Base-by-base conservation (phyloP, 2,797 vertebrate species). In the Clarias pachynema region DNA sequence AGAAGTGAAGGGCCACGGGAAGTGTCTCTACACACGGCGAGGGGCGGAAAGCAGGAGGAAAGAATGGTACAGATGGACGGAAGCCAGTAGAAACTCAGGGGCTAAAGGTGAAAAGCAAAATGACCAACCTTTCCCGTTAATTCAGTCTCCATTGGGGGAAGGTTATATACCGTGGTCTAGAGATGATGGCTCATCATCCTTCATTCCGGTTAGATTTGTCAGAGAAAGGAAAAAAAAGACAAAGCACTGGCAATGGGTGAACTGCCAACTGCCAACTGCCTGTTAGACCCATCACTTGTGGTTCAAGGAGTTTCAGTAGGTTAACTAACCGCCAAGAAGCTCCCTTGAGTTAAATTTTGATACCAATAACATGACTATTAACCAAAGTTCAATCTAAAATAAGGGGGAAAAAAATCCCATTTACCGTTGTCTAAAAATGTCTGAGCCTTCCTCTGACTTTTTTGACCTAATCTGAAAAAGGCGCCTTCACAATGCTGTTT, bases 11-110 rank as follows among this genome's bases (percentile, higher is more conserved):
- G 93, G 91, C 93, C 91, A 65, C 34, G 89, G 87, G 85, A 94
- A 91, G 88, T 93, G 93, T 86, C 79, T 82, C 82, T 93, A 94
- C 93, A 62, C 81, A 82, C 81, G 93, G 90, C 86, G 89, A 91
- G 1, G 85, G 85, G 87, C 74, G 88, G 91, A 73, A 26, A 72
- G 79, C 59, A 22, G 86, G 83, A 88, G 91, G 87, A 90, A 93
- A 93, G 90, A 91, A 83, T 87, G 89, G 83, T 89, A 88, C 92
- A 92, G 92, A 93, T 94, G 93, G 89, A 82, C 86, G 90, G 91
- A 94, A 94, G 90, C 90, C 85, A 89, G 87, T 74, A 91, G 81
- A 14, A 81, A 79, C 86, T 84, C 77, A 91, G 75, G 90, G 86
- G 92, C 83, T 89, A 88, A 90, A 91, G 90, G 88, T 91, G 26